Evolutionary conservation across 1,140 invertebrate species (phyloP).

Genomic region (Tachypleus tridentatus): DNA sequence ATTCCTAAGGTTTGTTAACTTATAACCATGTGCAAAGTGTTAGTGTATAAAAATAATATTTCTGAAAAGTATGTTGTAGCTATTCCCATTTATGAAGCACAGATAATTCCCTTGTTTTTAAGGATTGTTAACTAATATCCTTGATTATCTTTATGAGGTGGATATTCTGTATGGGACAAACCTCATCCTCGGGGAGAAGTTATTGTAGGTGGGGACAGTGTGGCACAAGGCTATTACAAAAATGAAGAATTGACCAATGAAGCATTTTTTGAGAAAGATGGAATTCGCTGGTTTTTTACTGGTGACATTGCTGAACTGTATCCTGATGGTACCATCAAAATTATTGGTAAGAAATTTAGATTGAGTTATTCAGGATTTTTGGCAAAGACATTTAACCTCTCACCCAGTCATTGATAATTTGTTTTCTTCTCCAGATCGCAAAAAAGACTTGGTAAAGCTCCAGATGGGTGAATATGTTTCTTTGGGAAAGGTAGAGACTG

Average conservation of each 20-base stretch:
- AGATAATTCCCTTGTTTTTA: no score
- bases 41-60: not conserved
- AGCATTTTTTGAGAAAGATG: slow-evolving; percentile 36
- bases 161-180: slow-evolving; percentile 39
- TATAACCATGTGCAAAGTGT: not conserved
- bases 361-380: no score
- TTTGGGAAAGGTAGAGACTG: slow-evolving; percentile 48
- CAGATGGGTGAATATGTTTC: slow-evolving; percentile 86
- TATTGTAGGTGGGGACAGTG: slow-evolving; percentile 41
- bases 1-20: not conserved
- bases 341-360: slow-evolving; percentile 27
- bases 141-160: slow-evolving; percentile 28
- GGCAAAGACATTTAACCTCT: no score
- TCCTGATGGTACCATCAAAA: slow-evolving; percentile 39
- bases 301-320: slow-evolving; percentile 45
- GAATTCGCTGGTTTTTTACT: slow-evolving; percentile 38
- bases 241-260: slow-evolving; percentile 40
- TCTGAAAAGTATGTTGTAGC: not conserved
- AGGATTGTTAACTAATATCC: no score
- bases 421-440: slow-evolving; percentile 42
- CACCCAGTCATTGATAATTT: no score
- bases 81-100: not conserved
- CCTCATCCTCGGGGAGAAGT: slow-evolving; percentile 43
- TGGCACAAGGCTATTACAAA: slow-evolving; percentile 43
- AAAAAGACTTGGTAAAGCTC: slow-evolving; percentile 96